Conservation (phyloP, 1,140 invertebrate species). For the Zaprionus capensis region DNA sequence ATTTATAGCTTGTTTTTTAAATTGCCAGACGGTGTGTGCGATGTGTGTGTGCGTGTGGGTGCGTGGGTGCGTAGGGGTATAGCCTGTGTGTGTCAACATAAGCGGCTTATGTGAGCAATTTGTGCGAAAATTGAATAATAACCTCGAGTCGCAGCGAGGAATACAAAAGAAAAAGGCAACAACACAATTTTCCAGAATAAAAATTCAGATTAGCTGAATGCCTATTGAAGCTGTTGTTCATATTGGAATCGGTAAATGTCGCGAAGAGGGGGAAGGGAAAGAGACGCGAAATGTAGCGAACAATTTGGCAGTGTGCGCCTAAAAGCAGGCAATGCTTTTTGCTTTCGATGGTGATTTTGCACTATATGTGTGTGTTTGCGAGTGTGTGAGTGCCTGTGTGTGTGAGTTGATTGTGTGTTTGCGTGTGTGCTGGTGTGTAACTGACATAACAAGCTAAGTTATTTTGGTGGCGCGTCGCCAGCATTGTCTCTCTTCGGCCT, state of each 20-base stretch:
- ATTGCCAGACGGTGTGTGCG: not conserved
- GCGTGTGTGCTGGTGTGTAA: conserved; percentile 11
- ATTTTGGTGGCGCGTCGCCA: conserved; percentile 27
- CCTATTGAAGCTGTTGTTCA: conserved; percentile 27
- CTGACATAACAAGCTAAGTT: conserved; percentile 44
- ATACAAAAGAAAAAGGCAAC: conserved; percentile 26
- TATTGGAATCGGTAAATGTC: not conserved
- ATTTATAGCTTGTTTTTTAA: conserved; percentile 49
- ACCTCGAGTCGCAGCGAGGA: conserved; percentile 25
- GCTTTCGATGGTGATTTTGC: not conserved
- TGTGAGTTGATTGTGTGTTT: not conserved
- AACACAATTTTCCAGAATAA: conserved; percentile 35
- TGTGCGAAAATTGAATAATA: conserved; percentile 50
- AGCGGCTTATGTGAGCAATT: conserved; percentile 51
- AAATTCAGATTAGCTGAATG: conserved; percentile 48
- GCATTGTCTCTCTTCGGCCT: conserved; percentile 41
- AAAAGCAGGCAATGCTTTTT: conserved; percentile 52
- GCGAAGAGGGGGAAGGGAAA: not conserved
- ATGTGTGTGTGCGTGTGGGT: not conserved
- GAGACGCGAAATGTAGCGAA: not conserved
- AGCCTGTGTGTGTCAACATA: conserved; percentile 31
- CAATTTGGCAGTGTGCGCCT: conserved; percentile 24
- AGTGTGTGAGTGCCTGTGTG: not conserved
- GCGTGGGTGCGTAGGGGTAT: not conserved
- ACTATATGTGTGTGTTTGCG: conserved; percentile 4